phyloP scores from a whole-genome alignment of 1,140 invertebrate species.

The Lasioglossum baleicum region DNA sequence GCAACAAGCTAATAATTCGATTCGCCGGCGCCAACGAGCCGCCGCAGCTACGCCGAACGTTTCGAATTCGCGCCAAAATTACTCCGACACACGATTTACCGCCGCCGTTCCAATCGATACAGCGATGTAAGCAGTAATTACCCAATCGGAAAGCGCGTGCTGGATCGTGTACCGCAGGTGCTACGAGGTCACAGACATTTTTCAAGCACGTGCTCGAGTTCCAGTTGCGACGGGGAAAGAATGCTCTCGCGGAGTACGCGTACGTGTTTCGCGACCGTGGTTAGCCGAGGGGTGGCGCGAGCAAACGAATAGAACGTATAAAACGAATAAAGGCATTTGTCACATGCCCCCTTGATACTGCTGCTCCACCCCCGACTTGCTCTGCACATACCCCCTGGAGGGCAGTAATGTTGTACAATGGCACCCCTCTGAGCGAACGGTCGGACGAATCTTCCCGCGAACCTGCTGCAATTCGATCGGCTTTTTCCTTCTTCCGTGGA shows the following conservation, averaged over 20 bases:
- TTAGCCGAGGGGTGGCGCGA: constrained; percentile 6
- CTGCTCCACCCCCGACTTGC: not conserved
- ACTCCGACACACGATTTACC: not conserved
- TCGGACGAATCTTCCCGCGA: constrained; percentile 44
- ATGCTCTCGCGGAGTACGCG: constrained; percentile 38
- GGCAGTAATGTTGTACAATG: constrained; percentile 53
- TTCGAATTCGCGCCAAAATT: not conserved
- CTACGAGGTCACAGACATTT: constrained; percentile 42
- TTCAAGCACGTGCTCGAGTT: constrained; percentile 40
- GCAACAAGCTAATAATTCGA: constrained; percentile 9
- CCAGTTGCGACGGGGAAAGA: constrained; percentile 33
- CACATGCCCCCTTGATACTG: constrained; percentile 54
- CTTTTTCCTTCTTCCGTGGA: constrained; percentile 11
- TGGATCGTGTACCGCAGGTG: not conserved
- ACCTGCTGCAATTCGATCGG: constrained; percentile 28
- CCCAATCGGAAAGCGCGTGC: not conserved
- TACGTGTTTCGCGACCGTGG: constrained; percentile 21
- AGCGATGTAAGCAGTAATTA: not conserved
- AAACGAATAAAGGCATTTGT: constrained; percentile 58
- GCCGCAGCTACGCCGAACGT: not conserved
- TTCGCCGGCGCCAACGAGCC: not conserved
- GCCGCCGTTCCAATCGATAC: too few species aligned
- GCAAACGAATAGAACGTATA: constrained; percentile 38
- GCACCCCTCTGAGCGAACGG: constrained; percentile 36
- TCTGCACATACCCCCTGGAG: constrained; percentile 31